Evolutionary conservation across 35 echinoderm and acorn worm species (phyloP).

Genomic region (Anneissia japonica): DNA sequence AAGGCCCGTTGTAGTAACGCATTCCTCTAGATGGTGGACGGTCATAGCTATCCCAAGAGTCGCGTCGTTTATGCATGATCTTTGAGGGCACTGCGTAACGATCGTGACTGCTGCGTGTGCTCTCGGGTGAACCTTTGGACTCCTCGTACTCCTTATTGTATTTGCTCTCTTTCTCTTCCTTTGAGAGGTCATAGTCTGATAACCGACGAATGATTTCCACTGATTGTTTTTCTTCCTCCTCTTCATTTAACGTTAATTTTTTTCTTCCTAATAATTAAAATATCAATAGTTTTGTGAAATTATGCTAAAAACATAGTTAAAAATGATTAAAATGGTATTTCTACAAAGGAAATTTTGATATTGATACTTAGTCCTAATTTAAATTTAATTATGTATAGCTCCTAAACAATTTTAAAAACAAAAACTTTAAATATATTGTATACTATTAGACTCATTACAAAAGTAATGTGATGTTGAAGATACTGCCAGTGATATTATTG

Average conservation of each 20-base stretch:
- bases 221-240: not conserved
- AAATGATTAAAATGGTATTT: too few species aligned
- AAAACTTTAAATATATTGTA: too few species aligned
- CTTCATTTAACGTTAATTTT: not conserved
- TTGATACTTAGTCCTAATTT: too few species aligned
- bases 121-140: slow-evolving; percentile 5
- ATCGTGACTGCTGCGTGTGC: slow-evolving; percentile 27
- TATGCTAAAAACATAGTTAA: too few species aligned
- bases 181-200: slow-evolving; percentile 18
- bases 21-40: slow-evolving; percentile 19
- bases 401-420: too few species aligned
- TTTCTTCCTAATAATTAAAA: not conserved
- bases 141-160: not conserved
- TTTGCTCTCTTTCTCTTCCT: slow-evolving; percentile 29
- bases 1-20: not conserved
- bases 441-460: too few species aligned
- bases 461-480: too few species aligned
- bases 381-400: too few species aligned
- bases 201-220: slow-evolving; percentile 21
- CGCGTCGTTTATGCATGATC: slow-evolving; percentile 29
- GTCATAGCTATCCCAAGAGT: slow-evolving; percentile 61
- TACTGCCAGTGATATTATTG: too few species aligned
- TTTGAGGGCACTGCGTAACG: slow-evolving; percentile 67
- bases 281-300: too few species aligned
- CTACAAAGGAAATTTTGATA: too few species aligned